Evolutionary conservation across 2,888 invertebrate genomes (phyloP).

Genomic region (Chromoteleia sp.): DNA sequence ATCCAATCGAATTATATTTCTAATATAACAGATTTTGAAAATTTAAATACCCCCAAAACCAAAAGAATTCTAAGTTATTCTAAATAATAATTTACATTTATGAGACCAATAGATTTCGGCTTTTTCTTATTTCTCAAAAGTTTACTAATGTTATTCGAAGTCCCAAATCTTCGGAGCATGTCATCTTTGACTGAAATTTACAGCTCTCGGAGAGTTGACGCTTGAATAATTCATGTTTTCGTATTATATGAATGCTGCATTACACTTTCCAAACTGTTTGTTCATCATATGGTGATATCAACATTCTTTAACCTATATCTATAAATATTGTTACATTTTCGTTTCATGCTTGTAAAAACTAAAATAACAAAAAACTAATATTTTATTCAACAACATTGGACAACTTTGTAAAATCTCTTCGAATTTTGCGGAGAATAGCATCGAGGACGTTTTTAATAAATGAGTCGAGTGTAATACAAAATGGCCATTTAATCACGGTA

Average conservation of each 20-base stretch:
- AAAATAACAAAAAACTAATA: too few relatives aligned
- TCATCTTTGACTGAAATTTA: constrained; percentile 44
- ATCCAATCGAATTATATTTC: too few relatives aligned
- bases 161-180: constrained; percentile 18
- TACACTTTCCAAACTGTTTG: constrained; percentile 46
- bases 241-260: constrained; percentile 33
- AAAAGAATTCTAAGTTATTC: too few relatives aligned
- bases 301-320: constrained; percentile 16
- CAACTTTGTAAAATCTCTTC: too few relatives aligned
- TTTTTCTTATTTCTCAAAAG: constrained; percentile 1
- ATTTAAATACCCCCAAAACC: too few relatives aligned
- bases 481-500: constrained; percentile 48
- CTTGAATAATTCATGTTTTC: constrained; percentile 41
- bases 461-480: too few relatives aligned
- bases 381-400: too few relatives aligned
- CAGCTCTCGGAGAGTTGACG: constrained; percentile 11
- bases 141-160: constrained; percentile 21
- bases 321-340: constrained; percentile 8
- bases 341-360: not conserved
- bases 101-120: not conserved
- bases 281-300: constrained; percentile 34
- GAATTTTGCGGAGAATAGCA: too few relatives aligned
- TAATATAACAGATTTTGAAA: too few relatives aligned
- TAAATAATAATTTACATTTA: too few relatives aligned
- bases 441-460: too few relatives aligned